These are phyloP conservation scores for Psittacula cyanocephala DNA, from an alignment of 2,113 vertebrate species.

Conservation along the genomic window DNA sequence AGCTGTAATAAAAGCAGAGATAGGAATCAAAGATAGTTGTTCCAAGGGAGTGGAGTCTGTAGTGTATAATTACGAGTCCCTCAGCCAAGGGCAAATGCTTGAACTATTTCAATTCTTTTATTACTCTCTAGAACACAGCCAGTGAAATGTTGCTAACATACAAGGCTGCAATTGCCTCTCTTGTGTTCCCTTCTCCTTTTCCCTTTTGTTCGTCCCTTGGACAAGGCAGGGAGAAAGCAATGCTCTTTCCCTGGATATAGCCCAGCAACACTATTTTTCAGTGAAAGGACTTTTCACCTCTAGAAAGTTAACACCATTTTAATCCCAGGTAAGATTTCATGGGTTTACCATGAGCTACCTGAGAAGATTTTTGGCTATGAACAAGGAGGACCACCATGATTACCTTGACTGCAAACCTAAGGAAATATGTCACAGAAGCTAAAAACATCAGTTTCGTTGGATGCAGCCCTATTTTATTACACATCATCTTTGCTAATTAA, in stretches of 20 bases:
- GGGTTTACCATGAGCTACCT: neutral
- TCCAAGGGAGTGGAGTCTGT: constrained; percentile 31
- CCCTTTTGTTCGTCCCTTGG: neutral
- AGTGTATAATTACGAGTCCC: neutral
- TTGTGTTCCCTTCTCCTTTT: neutral
- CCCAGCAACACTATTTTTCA: neutral
- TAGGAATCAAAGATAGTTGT: constrained; percentile 18
- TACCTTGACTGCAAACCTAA: neutral
- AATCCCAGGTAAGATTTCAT: constrained; percentile 44
- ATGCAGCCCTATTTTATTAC: neutral
- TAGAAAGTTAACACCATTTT: constrained; percentile 27
- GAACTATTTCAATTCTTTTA: constrained; percentile 57
- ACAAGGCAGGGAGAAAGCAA: neutral
- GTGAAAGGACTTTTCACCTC: constrained; percentile 15
- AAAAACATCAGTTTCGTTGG: constrained; percentile 22
- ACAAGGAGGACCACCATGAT: neutral
- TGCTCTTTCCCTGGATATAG: neutral
- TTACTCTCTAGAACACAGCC: constrained; percentile 27
- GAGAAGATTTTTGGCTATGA: neutral
- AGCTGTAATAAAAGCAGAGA: constrained; percentile 35
- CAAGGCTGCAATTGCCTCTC: neutral
- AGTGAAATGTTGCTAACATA: neutral
- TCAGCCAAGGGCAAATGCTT: constrained; percentile 25
- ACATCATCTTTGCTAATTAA: constrained; percentile 45
- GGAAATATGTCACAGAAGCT: constrained; percentile 26